phyloP scores from a whole-genome alignment of 2,888 invertebrate genomes.

The Limnephilus auricula region DNA sequence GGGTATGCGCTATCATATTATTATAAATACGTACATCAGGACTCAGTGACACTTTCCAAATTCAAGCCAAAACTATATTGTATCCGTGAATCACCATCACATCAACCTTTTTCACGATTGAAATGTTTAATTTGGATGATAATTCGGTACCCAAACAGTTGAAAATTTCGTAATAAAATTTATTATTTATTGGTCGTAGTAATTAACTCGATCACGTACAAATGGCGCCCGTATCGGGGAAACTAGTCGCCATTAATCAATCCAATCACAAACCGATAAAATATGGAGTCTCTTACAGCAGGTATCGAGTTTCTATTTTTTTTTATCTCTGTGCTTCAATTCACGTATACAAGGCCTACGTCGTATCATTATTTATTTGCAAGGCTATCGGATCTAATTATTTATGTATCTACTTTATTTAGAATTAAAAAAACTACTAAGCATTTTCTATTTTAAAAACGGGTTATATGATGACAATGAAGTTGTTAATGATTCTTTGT shows the following conservation, averaged over 20 bases:
- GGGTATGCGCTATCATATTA: no score
- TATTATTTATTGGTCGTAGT: background rate
- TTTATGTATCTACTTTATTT: background rate
- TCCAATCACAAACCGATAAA: conserved; percentile 27
- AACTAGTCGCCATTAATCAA: conserved; percentile 17
- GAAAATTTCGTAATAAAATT: background rate
- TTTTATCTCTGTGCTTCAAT: background rate
- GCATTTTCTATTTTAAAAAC: no score
- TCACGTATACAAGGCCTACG: background rate
- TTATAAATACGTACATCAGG: background rate
- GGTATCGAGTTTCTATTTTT: background rate
- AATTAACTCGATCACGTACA: conserved; percentile 29
- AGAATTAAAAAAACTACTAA: background rate
- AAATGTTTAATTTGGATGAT: background rate
- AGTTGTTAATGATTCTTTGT: background rate
- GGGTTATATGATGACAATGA: background rate
- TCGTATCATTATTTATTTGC: background rate
- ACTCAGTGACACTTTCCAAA: background rate
- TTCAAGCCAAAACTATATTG: background rate
- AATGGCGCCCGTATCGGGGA: background rate
- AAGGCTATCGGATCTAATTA: background rate
- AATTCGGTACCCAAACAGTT: background rate
- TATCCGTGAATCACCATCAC: background rate
- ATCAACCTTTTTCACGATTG: background rate
- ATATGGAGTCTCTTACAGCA: background rate